phyloP scores from a whole-genome alignment of 2,113 vertebrate species.

The Tragelaphus scriptus region DNA sequence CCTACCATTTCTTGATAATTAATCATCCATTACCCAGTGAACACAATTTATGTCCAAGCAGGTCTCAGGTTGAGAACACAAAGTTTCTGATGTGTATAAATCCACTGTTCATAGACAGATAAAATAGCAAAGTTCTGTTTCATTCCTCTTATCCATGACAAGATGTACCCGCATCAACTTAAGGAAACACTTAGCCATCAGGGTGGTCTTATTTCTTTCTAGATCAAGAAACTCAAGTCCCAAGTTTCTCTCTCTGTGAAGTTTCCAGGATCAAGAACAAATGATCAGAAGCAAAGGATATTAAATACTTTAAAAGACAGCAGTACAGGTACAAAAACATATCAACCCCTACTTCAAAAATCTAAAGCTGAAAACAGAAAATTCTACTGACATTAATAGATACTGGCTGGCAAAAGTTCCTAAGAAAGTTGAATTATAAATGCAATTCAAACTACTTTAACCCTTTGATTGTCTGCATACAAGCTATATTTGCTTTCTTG shows the following conservation, averaged over 20 bases:
- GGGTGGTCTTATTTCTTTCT: not conserved
- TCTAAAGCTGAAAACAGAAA: not conserved
- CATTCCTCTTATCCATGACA: not conserved
- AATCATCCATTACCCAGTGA: not conserved
- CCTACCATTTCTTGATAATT: conserved; percentile 7
- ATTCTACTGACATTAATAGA: not conserved
- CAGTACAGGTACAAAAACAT: not conserved
- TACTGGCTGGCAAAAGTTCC: not conserved
- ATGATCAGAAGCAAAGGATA: not conserved
- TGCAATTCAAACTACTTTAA: not conserved
- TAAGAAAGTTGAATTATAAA: not conserved
- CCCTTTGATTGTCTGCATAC: not conserved
- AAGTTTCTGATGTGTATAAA: not conserved
- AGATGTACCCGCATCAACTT: not conserved
- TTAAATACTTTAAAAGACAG: not conserved
- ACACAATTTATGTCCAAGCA: not conserved
- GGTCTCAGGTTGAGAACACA: not conserved
- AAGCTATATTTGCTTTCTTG: not conserved
- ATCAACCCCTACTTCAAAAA: not conserved
- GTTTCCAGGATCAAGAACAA: not conserved
- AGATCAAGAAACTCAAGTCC: not conserved
- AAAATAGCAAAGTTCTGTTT: not conserved
- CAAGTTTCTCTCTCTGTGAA: not conserved
- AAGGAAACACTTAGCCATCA: not conserved
- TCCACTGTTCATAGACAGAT: not conserved